Conservation (phyloP, 1,140 invertebrate species). For the Pogonomyrmex californicus region DNA sequence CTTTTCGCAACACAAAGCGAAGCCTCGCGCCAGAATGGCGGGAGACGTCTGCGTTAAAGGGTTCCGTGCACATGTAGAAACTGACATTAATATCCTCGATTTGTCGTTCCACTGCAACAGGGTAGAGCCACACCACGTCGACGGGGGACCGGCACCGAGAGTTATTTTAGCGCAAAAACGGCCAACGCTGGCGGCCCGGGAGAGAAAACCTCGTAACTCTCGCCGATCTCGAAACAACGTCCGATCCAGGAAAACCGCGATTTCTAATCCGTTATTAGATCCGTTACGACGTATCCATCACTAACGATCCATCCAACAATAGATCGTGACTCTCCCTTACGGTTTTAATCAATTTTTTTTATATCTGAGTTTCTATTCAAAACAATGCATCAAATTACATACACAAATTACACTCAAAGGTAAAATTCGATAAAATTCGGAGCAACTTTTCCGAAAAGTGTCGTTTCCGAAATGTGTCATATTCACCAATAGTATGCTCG, state of each 20-base stretch:
- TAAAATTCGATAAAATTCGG: background rate
- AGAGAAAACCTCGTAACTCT: conserved; percentile 78
- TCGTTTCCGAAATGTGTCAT: background rate
- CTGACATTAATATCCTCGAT: conserved; percentile 63
- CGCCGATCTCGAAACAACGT: conserved; percentile 76
- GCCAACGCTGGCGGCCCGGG: conserved; percentile 48
- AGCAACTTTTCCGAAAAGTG: background rate
- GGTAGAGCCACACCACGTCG: conserved; percentile 35
- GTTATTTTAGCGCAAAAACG: conserved; percentile 78
- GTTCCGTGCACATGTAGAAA: conserved; percentile 16
- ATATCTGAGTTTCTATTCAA: conserved; percentile 22
- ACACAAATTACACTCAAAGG: background rate
- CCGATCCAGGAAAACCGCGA: conserved; percentile 80
- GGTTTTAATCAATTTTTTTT: conserved; percentile 23
- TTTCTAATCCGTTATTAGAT: conserved; percentile 78
- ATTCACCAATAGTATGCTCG: conserved; percentile 8
- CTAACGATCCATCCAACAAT: conserved; percentile 19
- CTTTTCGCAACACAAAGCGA: conserved; percentile 13
- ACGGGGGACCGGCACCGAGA: conserved; percentile 62
- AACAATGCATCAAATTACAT: background rate
- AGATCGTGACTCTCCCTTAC: background rate
- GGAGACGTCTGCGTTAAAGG: conserved; percentile 60
- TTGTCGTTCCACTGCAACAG: conserved; percentile 57
- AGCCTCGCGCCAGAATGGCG: conserved; percentile 7
- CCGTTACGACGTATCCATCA: background rate